Evolutionary conservation across 2,888 invertebrate species (phyloP), one percentile per base, ranked within the genome.

Genomic region (Brachyptera putata): DNA sequence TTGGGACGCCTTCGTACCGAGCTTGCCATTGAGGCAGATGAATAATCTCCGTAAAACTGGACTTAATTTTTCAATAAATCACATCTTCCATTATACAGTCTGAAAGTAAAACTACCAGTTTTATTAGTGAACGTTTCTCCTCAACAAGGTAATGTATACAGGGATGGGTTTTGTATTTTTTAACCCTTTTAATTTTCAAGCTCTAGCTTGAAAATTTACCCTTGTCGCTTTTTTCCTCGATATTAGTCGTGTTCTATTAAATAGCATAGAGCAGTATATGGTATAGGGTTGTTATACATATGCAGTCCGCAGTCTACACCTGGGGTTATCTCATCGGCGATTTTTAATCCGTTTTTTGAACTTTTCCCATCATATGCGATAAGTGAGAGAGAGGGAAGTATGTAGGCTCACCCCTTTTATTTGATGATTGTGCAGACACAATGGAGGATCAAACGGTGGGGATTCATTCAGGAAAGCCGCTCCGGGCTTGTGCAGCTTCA

Each of bases 301-400:
- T 11, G 7, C 11, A 3, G 43, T 16, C 14, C 4, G 43, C 18
- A 39, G 39, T 4, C 11, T n/a, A 26, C 30, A 36, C 36, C 34
- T 36, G 53, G 53, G 53, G 34, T 53, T 34, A 36, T 36, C 53
- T 53, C 16, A 3, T 30, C 21, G 53, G 13, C 34, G 16, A 34
- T 21, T 34, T 50, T 34, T 53, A 53, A 53, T 53, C 53, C 53
- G 34, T 53, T 34, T 53, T 53, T 30, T 36, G 36, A 53, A 53
- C 34, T 34, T 53, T 50, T 50, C 50, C 50, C 50, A 50, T 26
- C 50, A 26, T 16, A 50, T 50, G 34, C n/a, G 24, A 21, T n/a
- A n/a, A n/a, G n/a, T n/a, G n/a, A n/a, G n/a, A n/a, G n/a, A n/a
- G n/a, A n/a, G n/a, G n/a, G n/a, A n/a, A n/a, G n/a, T n/a, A n/a